Base-by-base conservation (phyloP, 2,888 invertebrate species). In the Hirtodrosophila histrioides region DNA sequence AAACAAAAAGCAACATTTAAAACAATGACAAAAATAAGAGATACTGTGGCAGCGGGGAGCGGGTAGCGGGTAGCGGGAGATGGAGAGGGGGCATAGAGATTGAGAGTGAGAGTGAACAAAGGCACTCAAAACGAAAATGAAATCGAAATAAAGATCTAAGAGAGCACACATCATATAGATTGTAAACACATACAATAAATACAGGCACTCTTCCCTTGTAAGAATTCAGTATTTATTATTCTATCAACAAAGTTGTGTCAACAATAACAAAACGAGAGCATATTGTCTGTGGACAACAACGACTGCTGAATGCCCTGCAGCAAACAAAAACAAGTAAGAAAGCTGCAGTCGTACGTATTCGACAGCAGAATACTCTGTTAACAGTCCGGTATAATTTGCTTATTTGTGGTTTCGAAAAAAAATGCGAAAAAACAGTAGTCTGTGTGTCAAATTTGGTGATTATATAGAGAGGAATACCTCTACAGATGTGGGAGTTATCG, bases 211-310 rank as follows among this genome's bases (percentile, higher is more conserved):
- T 27, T 12, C 11, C 48, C 29, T 10, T 7, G 53, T 31, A 40
- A 43, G 56, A 74, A 35, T 60, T 49, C 70, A 64, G 23, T 64
- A 40, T 11, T 11, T 17, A 37, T 45, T 39, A 45, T 37, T 12
- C 41, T 53, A 17, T 33, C 31, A 11, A 54, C 33, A 44, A 49
- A 53, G 27, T 33, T n/a, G 24, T 10, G 40, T n/a, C 12, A 39
- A n/a, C 12, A 33, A 9, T 9, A 11, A n/a, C 8, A 9, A 41
- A 29, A 11, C 6, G 8, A 17, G 6, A 27, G 7, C 3, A 12
- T n/a, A 29, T 9, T 5, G 8, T 9, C 10, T 4, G 9, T 3
- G 0, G 10, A 24, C 4, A 8, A 9, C 33, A 41, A 24, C 62
- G 68, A 62, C 49, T 53, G 3, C n/a, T 6, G 0, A 35, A 71